Percentiles rank a stretch among this genome's conserved stretches.
phyloP scores from a whole-genome alignment of 2,888 invertebrate genomes.

The Stegophylla sp. region DNA sequence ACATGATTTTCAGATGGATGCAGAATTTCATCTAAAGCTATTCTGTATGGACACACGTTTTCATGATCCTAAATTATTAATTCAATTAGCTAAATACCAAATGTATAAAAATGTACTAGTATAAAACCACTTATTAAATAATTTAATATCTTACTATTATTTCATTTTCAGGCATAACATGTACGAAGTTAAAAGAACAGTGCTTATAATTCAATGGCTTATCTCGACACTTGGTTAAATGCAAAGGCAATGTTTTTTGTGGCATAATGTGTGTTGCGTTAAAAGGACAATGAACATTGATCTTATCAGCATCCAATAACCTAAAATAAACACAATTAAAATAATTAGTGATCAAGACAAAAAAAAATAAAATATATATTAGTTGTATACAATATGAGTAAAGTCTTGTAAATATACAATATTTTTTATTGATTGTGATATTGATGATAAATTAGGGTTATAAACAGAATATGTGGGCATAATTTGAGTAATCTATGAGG shows the following conservation, averaged over 20 bases:
- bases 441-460: too few species aligned
- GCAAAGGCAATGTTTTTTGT: neutral
- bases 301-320: neutral
- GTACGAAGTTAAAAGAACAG: neutral
- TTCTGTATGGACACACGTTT: neutral
- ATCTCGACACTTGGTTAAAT: constrained; percentile 10
- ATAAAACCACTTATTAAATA: neutral
- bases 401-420: too few species aligned
- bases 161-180: neutral
- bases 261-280: neutral
- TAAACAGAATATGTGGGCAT: too few species aligned
- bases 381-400: too few species aligned
- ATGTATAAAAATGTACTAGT: neutral
- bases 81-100: neutral
- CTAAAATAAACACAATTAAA: neutral
- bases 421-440: too few species aligned
- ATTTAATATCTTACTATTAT: constrained; percentile 3
- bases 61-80: constrained; percentile 9
- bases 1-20: neutral
- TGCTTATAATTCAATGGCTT: neutral
- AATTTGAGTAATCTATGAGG: too few species aligned
- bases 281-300: neutral
- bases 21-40: neutral
- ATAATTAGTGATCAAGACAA: neutral
- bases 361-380: too few species aligned